phyloP scores from a whole-genome alignment of 1,140 invertebrate genomes.

The Ips typographus region DNA sequence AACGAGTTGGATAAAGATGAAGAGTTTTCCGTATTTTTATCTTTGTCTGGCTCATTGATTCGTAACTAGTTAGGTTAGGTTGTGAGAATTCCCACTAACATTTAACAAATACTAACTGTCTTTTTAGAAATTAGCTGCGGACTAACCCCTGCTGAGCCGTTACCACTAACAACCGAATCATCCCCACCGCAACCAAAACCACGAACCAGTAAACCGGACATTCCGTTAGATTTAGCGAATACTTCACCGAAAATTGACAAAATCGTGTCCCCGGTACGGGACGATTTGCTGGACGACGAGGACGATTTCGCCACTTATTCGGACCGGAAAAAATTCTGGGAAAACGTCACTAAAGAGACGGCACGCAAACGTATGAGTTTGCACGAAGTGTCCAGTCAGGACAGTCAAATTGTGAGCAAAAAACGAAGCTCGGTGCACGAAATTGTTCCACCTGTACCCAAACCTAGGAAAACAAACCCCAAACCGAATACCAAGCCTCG shows the following conservation, averaged over 20 bases:
- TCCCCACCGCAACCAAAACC: slow-evolving; percentile 50
- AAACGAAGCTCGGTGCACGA: slow-evolving; percentile 48
- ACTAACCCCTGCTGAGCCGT: slow-evolving; percentile 45
- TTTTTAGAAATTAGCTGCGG: slow-evolving; percentile 53
- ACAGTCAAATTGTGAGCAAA: slow-evolving; percentile 39
- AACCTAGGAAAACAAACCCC: slow-evolving; percentile 47
- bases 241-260: slow-evolving; percentile 39
- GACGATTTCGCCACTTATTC: slow-evolving; percentile 49
- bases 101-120: slow-evolving; percentile 44
- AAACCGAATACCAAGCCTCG: slow-evolving; percentile 48
- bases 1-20: no score
- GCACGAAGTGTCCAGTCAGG: slow-evolving; percentile 38
- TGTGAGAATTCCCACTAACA: slow-evolving; percentile 51
- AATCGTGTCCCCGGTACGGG: slow-evolving; percentile 46
- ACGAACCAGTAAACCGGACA: slow-evolving; percentile 42
- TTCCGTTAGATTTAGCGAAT: slow-evolving; percentile 33
- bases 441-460: slow-evolving; percentile 50
- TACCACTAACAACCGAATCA: slow-evolving; percentile 43
- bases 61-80: slow-evolving; percentile 7
- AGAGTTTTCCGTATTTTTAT: no score
- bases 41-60: no score
- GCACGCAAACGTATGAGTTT: slow-evolving; percentile 45
- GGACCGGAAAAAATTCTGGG: slow-evolving; percentile 57
- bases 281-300: slow-evolving; percentile 45
- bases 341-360: slow-evolving; percentile 46